Evolutionary conservation across 2,888 invertebrate species (phyloP).

Genomic region (Zelleria hepariella): DNA sequence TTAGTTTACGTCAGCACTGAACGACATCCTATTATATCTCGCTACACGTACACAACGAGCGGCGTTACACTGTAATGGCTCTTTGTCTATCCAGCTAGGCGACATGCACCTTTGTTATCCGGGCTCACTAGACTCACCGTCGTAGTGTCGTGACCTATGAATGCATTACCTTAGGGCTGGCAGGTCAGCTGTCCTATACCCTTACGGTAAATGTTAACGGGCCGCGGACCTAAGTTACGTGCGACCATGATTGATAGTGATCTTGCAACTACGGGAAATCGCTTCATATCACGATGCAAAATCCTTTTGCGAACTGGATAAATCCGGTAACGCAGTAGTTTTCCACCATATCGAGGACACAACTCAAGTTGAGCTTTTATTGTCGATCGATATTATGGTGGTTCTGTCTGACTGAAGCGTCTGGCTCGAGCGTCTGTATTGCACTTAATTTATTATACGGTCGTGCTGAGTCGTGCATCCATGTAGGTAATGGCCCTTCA

Average conservation of each 20-base stretch:
- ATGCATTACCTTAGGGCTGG: slow-evolving; percentile 25
- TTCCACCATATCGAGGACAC: too few species aligned
- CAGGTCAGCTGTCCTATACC: slow-evolving; percentile 22
- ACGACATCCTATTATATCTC: not conserved
- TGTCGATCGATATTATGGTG: not conserved
- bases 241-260: not conserved
- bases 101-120: not conserved
- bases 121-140: not conserved
- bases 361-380: too few species aligned
- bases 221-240: not conserved
- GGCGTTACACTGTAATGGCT: slow-evolving; percentile 4
- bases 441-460: not conserved
- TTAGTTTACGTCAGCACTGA: not conserved
- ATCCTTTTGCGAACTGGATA: not conserved
- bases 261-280: not conserved
- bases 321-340: too few species aligned
- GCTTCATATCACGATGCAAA: not conserved
- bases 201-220: not conserved
- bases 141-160: slow-evolving; percentile 22
- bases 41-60: not conserved
- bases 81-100: not conserved
- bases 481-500: not conserved
- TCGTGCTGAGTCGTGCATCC: not conserved
- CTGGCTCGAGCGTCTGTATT: not conserved
- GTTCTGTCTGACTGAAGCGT: not conserved